These are phyloP conservation scores for Drosophila dunni DNA, from an alignment of 1,140 invertebrate species.

Conservation along the genomic window DNA sequence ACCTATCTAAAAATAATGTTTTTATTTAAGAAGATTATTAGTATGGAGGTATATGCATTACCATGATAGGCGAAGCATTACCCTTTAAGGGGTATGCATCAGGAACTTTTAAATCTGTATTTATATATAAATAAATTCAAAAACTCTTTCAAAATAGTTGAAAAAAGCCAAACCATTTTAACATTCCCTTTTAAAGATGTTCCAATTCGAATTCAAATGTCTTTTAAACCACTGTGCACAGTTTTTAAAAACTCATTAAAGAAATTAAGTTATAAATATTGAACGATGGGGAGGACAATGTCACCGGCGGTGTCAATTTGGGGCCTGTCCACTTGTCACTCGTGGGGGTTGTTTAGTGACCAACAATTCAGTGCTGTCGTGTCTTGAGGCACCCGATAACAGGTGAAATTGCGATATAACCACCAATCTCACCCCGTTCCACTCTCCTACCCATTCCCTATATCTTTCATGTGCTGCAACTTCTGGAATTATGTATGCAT, in stretches of 20 bases:
- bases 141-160: too few relatives aligned
- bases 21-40: too few relatives aligned
- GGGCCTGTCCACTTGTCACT: not conserved
- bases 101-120: too few relatives aligned
- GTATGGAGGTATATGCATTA: too few relatives aligned
- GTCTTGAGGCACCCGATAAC: constrained; percentile 6
- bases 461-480: too few relatives aligned
- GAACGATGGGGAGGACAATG: constrained; percentile 4
- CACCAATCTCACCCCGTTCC: not conserved
- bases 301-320: constrained; percentile 7
- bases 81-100: too few relatives aligned
- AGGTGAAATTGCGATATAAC: not conserved
- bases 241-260: not conserved
- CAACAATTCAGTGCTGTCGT: not conserved
- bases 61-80: too few relatives aligned
- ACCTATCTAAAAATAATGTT: too few relatives aligned
- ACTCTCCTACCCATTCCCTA: not conserved
- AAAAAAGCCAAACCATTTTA: too few relatives aligned
- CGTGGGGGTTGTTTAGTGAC: constrained; percentile 4
- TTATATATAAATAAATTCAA: too few relatives aligned
- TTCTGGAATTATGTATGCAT: not conserved
- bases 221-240: not conserved
- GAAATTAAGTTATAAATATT: not conserved
- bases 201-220: too few relatives aligned
- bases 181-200: too few relatives aligned